Conservation (phyloP, 2,888 invertebrate species). For the Dicranocentrus wangi region DNA sequence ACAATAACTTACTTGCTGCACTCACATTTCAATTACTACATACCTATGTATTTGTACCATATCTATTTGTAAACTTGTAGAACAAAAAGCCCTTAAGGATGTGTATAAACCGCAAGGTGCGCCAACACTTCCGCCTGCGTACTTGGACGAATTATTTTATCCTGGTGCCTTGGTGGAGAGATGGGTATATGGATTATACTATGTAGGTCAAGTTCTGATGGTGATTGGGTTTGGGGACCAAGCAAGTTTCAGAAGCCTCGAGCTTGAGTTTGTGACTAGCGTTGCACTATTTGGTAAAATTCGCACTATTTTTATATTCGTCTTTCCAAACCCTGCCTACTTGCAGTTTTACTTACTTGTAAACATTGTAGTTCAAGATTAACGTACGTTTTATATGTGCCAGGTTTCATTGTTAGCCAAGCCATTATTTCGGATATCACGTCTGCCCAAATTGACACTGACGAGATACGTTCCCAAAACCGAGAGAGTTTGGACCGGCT, state of each 20-base stretch:
- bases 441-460: constrained; percentile 67
- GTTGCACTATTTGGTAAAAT: constrained; percentile 62
- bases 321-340: too few relatives aligned
- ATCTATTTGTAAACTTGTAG: background rate
- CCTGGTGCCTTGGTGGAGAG: constrained; percentile 21
- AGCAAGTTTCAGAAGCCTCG: constrained; percentile 30
- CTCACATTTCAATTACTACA: background rate
- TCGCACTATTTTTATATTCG: too few relatives aligned
- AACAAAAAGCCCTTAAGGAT: background rate
- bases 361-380: too few relatives aligned
- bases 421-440: constrained; percentile 68
- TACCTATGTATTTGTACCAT: background rate
- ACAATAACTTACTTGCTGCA: too few relatives aligned
- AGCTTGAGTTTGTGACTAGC: constrained; percentile 48
- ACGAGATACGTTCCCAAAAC: constrained; percentile 60
- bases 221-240: constrained; percentile 70
- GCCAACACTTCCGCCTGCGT: background rate
- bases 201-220: constrained; percentile 67
- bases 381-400: too few relatives aligned
- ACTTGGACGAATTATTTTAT: constrained; percentile 38
- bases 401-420: constrained; percentile 64
- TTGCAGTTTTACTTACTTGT: too few relatives aligned
- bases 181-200: constrained; percentile 62
- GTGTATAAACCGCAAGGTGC: constrained; percentile 10
- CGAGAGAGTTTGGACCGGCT: constrained; percentile 62